phyloP scores from a whole-genome alignment of 2,888 invertebrate genomes.

The Prenolepis imparis region DNA sequence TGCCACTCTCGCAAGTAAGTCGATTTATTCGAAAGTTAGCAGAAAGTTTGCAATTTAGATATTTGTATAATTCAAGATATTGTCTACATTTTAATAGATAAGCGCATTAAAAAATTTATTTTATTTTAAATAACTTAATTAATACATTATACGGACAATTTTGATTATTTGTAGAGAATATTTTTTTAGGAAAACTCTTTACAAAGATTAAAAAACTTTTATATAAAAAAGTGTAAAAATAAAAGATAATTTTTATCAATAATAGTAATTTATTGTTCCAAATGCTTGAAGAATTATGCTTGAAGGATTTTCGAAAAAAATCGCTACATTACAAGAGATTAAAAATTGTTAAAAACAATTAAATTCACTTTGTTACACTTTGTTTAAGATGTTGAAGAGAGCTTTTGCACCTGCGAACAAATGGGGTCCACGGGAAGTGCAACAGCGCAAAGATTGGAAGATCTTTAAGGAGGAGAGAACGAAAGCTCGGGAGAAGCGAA shows the following conservation, averaged over 20 bases:
- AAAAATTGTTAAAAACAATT: neutral
- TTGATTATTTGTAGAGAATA: neutral
- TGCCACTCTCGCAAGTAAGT: slow-evolving; percentile 63
- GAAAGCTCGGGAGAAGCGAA: slow-evolving; percentile 71
- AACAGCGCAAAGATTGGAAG: slow-evolving; percentile 77
- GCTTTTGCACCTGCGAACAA: slow-evolving; percentile 75
- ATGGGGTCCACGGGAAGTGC: slow-evolving; percentile 79
- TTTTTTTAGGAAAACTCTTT: neutral
- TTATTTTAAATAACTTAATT: neutral
- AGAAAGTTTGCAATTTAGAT: neutral
- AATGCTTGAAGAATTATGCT: neutral
- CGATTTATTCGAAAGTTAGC: neutral
- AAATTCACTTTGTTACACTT: slow-evolving; percentile 11
- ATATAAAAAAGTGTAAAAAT: neutral
- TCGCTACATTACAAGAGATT: neutral
- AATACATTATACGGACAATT: neutral
- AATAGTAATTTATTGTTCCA: neutral
- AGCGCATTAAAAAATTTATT: neutral
- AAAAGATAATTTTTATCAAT: too few relatives aligned
- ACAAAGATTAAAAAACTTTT: neutral
- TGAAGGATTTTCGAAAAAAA: neutral
- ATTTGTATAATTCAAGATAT: neutral
- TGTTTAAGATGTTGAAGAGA: slow-evolving; percentile 74
- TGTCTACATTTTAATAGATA: too few relatives aligned
- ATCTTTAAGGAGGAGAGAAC: slow-evolving; percentile 77